Evolutionary conservation across 2,888 invertebrate genomes (phyloP), one percentile per base, ranked within the genome.

Genomic region (Taenaris catops): DNA sequence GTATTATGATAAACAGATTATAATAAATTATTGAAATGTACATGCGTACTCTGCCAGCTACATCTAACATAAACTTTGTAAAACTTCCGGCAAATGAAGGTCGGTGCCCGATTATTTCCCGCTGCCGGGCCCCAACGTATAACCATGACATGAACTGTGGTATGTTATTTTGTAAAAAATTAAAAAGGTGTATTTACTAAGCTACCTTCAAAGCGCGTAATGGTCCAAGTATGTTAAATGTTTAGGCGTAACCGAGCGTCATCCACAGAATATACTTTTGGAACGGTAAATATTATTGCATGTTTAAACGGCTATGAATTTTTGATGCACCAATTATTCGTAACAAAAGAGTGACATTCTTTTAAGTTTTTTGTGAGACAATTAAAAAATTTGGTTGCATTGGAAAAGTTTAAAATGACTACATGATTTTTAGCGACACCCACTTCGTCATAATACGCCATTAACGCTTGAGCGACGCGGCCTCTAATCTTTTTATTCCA

Each of bases 61-160:
- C n/a, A n/a, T n/a, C n/a, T n/a, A n/a, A n/a, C n/a, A n/a, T n/a
- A n/a, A n/a, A n/a, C n/a, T n/a, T n/a, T n/a, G n/a, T n/a, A n/a
- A n/a, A n/a, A 79, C 76, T 78, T 83, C 81, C 81, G 83, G 73
- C 76, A 79, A 72, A 75, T 79, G 78, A 75, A 66, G 64, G 61
- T 63, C 69, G 70, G 58, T 53, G 53, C 62, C 56, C 67, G 79
- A 75, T 76, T 73, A 76, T 75, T 67, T 63, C 58, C n/a, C n/a
- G 53, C 60, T 43, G 33, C 50, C 37, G 56, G 51, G 54, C 57
- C 54, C 49, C 50, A 55, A 45, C 49, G 48, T 45, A 41, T 39
- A 50, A 60, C 55, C 55, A 57, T 53, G 51, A 49, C 50, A 24
- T 29, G 36, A 59, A 61, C 62, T 60, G 35, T 35, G 63, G 60